Percentiles rank a stretch among this genome's conserved stretches.
Conservation (phyloP, 2,797 vertebrate genomes). For the Sarcophilus harrisii region DNA sequence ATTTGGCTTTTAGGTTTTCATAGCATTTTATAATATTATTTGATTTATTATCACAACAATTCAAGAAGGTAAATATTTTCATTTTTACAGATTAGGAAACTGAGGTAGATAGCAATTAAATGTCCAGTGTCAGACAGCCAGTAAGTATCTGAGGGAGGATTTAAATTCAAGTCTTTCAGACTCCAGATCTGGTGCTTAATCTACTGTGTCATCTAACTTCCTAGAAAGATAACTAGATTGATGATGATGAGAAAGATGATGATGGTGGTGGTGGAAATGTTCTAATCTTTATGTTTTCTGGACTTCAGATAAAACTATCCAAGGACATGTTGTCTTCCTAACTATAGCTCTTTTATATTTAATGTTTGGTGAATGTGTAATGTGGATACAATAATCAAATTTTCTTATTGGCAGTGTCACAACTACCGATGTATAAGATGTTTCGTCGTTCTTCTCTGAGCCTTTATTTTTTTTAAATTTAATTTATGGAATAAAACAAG, state of each 20-base stretch:
- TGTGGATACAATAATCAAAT: neutral
- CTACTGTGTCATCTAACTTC: neutral
- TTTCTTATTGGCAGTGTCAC: neutral
- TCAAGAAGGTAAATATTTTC: neutral
- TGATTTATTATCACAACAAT: neutral
- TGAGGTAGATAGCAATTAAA: neutral
- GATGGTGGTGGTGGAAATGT: neutral
- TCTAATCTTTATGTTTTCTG: neutral
- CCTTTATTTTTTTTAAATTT: neutral
- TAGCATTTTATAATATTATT: neutral
- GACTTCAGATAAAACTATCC: neutral
- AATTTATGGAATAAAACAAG: neutral
- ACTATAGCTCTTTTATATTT: neutral
- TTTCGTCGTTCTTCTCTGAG: neutral
- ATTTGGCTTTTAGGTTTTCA: neutral
- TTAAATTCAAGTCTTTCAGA: neutral
- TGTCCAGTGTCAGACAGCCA: neutral
- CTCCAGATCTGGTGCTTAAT: neutral
- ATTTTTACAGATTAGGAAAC: neutral
- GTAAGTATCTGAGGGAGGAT: neutral
- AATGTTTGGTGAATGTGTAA: neutral
- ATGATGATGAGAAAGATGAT: neutral
- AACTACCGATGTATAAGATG: neutral
- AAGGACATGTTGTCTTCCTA: neutral
- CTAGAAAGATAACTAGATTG: neutral